Conservation (phyloP, 2,888 invertebrate genomes). For the Baccha elongata region DNA sequence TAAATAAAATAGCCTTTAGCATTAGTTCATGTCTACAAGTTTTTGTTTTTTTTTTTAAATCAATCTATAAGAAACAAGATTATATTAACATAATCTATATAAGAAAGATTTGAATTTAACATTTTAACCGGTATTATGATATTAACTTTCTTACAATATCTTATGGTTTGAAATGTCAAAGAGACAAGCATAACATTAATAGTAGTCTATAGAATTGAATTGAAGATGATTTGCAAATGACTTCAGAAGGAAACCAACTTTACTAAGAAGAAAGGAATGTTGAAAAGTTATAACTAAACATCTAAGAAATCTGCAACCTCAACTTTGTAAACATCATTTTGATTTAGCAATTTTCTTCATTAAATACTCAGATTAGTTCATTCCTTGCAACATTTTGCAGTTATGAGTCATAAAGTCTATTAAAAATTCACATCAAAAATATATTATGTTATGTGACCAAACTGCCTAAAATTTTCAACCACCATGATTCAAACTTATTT, state of each 20-base stretch:
- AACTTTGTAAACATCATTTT: not conserved
- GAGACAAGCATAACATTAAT: constrained; percentile 39
- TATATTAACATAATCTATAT: constrained; percentile 51
- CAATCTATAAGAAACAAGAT: constrained; percentile 41
- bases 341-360: not conserved
- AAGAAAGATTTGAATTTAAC: constrained; percentile 14
- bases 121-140: constrained; percentile 39
- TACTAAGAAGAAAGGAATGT: not conserved
- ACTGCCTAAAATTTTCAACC: constrained; percentile 4
- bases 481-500: constrained; percentile 13
- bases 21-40: not conserved
- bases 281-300: no score
- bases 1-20: constrained; percentile 15
- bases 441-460: constrained; percentile 2
- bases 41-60: constrained; percentile 15
- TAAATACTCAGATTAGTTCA: not conserved
- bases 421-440: constrained; percentile 6
- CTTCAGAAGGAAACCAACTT: not conserved
- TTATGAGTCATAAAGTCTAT: constrained; percentile 41
- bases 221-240: not conserved
- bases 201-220: not conserved
- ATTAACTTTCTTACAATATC: not conserved
- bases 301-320: no score
- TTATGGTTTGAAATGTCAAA: constrained; percentile 53
- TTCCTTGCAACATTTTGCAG: constrained; percentile 21